phyloP scores from a whole-genome alignment of 2,113 vertebrate species.

The Chaetops frenatus region DNA sequence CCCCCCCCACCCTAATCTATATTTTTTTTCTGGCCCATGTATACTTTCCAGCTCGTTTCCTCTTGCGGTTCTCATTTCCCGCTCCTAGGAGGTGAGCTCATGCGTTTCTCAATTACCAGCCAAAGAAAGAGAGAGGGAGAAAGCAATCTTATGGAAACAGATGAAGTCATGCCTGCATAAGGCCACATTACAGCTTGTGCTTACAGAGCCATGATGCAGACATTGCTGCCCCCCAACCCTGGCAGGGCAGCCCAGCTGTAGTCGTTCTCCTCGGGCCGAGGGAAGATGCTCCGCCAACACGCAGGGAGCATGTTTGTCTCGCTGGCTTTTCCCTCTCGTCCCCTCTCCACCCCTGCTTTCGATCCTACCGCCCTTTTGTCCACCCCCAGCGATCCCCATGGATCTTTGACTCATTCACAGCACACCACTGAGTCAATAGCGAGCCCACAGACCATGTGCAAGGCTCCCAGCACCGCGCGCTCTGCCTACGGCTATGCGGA shows the following conservation, averaged over 20 bases:
- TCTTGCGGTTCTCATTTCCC: conserved; percentile 63
- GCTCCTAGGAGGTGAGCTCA: conserved; percentile 69
- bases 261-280: rapidly evolving
- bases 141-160: conserved; percentile 66
- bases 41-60: conserved; percentile 66
- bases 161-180: conserved; percentile 63
- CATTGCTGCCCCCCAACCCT: neutral
- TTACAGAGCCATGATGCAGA: neutral
- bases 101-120: conserved; percentile 63
- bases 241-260: neutral
- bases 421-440: conserved; percentile 29
- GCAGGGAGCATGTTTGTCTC: neutral
- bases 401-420: conserved; percentile 47
- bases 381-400: neutral
- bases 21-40: conserved; percentile 29
- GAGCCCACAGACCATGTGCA: conserved; percentile 9
- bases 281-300: neutral
- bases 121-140: conserved; percentile 51
- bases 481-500: conserved; percentile 24
- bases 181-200: neutral
- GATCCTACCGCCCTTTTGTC: neutral
- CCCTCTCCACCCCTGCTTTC: neutral
- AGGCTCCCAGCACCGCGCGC: neutral
- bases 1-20: conserved; percentile 15
- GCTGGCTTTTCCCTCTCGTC: neutral